These are phyloP conservation scores for Hydrochoerus hydrochaeris DNA, from an alignment of 2,113 vertebrate species.

Conservation along the genomic window DNA sequence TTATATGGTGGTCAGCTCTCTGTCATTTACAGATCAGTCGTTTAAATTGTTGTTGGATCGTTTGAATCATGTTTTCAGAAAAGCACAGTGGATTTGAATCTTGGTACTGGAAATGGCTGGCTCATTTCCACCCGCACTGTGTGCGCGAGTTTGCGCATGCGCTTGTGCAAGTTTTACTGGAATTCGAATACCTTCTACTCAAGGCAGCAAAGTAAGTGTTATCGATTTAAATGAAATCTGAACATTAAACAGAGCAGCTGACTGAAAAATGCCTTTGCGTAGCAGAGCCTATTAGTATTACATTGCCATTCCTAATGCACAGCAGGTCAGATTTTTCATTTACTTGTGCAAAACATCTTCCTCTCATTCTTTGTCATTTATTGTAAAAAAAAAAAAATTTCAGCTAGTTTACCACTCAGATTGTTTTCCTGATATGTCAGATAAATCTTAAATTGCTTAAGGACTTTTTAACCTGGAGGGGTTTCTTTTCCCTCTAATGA, in stretches of 20 bases:
- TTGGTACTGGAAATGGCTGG: constrained; percentile 78
- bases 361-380: constrained; percentile 34
- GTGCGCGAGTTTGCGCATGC: background rate
- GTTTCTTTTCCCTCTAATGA: background rate
- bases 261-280: constrained; percentile 72
- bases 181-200: constrained; percentile 81
- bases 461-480: background rate
- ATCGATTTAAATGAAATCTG: constrained; percentile 84
- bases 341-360: constrained; percentile 51
- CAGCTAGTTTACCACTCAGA: background rate
- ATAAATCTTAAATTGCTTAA: background rate
- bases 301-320: constrained; percentile 78
- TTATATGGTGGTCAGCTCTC: background rate
- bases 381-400: background rate
- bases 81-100: constrained; percentile 64
- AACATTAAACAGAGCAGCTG: constrained; percentile 73
- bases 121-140: constrained; percentile 70
- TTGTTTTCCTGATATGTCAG: background rate
- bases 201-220: constrained; percentile 83
- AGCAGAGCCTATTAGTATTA: constrained; percentile 46
- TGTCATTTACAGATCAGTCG: constrained; percentile 66
- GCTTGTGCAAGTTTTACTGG: constrained; percentile 79
- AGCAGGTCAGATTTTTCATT: constrained; percentile 70
- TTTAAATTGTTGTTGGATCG: constrained; percentile 67
- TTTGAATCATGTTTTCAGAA: constrained; percentile 69